These are phyloP conservation scores for Cheilosia vulpina DNA, from an alignment of 2,888 invertebrate species.

Conservation along the genomic window DNA sequence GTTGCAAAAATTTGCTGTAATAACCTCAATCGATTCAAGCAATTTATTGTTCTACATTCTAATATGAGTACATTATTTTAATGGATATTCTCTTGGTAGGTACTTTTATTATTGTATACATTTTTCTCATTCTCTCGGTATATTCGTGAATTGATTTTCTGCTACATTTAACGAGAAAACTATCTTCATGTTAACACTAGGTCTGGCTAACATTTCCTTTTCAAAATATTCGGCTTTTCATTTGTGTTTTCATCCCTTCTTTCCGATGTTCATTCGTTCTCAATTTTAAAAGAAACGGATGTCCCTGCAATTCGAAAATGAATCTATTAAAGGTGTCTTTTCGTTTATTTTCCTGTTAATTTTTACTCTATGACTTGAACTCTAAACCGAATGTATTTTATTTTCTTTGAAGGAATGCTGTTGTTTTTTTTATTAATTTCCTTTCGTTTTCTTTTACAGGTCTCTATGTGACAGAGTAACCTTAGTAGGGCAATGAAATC, in stretches of 20 bases:
- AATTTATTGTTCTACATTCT: too few relatives aligned
- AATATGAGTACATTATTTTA: too few relatives aligned
- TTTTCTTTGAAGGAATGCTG: conserved; percentile 28
- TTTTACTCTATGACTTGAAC: conserved; percentile 41
- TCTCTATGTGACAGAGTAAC: conserved; percentile 81
- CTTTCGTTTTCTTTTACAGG: conserved; percentile 70
- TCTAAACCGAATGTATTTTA: conserved; percentile 37
- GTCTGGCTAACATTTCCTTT: conserved; percentile 34
- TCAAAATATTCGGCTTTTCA: conserved; percentile 30
- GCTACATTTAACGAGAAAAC: conserved; percentile 59
- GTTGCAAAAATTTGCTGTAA: not conserved
- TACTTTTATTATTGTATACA: conserved; percentile 11
- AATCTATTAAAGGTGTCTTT: conserved; percentile 27
- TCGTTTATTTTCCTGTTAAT: not conserved
- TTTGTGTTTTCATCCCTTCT: conserved; percentile 31
- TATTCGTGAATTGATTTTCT: conserved; percentile 47
- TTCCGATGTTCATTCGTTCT: not conserved
- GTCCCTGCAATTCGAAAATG: conserved; percentile 29
- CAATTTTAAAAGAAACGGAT: conserved; percentile 15
- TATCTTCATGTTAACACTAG: conserved; percentile 75
- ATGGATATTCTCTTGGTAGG: too few relatives aligned
- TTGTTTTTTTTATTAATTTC: conserved; percentile 52
- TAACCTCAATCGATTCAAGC: not conserved
- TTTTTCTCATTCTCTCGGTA: conserved; percentile 1
- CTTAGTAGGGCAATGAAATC: conserved; percentile 83